A percentile compares a stretch with the other conserved stretches of the same genome.
These are phyloP conservation scores for Paramormyrops hopkinsi DNA, from an alignment of 2,797 vertebrate species.

Conservation along the genomic window DNA sequence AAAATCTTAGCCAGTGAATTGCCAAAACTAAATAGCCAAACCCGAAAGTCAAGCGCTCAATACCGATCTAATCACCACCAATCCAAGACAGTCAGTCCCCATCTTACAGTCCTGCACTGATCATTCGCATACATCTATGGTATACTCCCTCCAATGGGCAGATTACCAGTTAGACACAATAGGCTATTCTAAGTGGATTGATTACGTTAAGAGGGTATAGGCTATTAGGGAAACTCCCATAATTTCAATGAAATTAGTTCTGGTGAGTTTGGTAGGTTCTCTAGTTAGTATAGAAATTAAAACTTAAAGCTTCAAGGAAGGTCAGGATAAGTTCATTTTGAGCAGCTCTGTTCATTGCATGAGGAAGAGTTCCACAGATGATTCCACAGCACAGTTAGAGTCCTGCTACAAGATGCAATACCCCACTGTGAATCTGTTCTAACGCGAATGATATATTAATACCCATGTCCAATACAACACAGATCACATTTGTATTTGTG, in stretches of 20 bases:
- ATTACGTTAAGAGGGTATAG: background rate
- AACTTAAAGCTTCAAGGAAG: background rate
- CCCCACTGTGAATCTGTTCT: background rate
- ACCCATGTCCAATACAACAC: background rate
- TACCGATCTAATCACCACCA: background rate
- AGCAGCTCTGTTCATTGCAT: background rate
- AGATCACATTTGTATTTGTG: background rate
- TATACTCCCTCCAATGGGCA: background rate
- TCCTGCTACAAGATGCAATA: background rate
- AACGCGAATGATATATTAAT: background rate
- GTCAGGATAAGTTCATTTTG: background rate
- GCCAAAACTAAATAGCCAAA: background rate
- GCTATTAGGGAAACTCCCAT: background rate
- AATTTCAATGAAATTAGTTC: background rate
- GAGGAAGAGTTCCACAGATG: background rate
- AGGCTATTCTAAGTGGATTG: background rate
- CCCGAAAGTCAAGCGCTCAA: background rate
- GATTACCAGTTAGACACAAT: background rate
- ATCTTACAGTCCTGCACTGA: background rate
- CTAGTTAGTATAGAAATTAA: background rate
- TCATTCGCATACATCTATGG: background rate
- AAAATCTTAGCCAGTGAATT: background rate
- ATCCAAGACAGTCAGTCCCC: background rate
- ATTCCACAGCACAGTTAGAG: background rate
- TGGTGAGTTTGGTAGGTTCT: background rate